phyloP scores from a whole-genome alignment of 2,113 vertebrate species.

The Accipiter cooperii region DNA sequence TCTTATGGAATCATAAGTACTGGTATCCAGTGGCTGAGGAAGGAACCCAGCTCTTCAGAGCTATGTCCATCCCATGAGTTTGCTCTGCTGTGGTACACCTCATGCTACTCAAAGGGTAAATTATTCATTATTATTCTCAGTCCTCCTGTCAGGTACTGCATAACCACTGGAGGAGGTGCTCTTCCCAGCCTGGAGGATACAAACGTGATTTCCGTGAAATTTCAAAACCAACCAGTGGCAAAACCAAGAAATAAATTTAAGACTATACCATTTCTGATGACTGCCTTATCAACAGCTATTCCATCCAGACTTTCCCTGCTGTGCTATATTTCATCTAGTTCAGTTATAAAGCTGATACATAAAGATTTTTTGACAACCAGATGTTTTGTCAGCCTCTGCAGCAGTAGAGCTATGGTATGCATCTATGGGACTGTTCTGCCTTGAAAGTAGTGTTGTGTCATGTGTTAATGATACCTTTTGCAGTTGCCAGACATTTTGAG shows the following conservation, averaged over 20 bases:
- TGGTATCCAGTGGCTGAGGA: not conserved
- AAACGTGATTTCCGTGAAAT: not conserved
- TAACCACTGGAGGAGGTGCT: not conserved
- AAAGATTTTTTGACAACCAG: not conserved
- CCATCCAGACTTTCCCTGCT: not conserved
- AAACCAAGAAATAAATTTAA: not conserved
- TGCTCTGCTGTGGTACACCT: not conserved
- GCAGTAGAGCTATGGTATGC: not conserved
- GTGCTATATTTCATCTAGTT: not conserved
- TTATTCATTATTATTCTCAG: not conserved
- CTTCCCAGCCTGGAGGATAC: not conserved
- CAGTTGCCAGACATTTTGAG: not conserved
- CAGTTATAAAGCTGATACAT: not conserved
- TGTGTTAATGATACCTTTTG: not conserved
- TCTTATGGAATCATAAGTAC: not conserved
- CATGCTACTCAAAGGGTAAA: not conserved
- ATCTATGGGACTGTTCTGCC: not conserved
- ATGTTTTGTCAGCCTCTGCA: not conserved
- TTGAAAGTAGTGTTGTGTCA: not conserved
- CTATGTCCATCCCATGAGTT: not conserved
- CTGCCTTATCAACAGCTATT: not conserved
- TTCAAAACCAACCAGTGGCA: not conserved
- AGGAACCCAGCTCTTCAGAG: not conserved
- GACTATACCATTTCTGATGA: fast-evolving
- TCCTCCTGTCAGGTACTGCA: not conserved